Base-by-base conservation (phyloP, 2,113 vertebrate genomes). In the Chionis minor region DNA sequence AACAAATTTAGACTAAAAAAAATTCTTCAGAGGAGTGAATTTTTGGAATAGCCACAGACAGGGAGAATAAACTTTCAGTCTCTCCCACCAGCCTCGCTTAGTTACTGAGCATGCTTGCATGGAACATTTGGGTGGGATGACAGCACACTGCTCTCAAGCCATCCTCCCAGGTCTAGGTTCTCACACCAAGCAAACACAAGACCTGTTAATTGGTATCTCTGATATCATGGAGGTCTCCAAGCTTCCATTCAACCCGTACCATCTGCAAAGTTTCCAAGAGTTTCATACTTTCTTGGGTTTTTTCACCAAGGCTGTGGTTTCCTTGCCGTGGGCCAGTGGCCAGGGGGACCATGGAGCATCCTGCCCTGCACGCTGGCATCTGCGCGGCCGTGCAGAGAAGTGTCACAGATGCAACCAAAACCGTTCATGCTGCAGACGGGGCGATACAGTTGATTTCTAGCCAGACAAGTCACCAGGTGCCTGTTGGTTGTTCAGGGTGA, bases 1-100 rank as follows among this genome's bases (percentile, higher is more conserved):
- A 78, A 91, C 70, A 93, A 84, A 90, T 89, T 61, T 82, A 88
- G 75, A 21, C 65, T 58, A n/a, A 86, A 67, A 89, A 42, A 44
- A 54, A 8, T 18, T 61, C 8, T 58, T 81, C 42, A 40, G 51
- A 91, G 71, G 83, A 47, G 19, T 58, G 42, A 77, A 33, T 13
- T 77, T 94, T 90, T 78, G 12, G 15, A 89, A 86, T 23, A 74
- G 51, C 55, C 72, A 22, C 19, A 19, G 44, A 44, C 2, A 44
- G 12, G 24, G 33, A 38, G 42, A 83, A 78, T 19, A 44, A 82
- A 78, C 27, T 73, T 32, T 23, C 27, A 9, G 16, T 44, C 40
- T 59, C 28, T 42, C 7, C 23, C 30, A 18, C 1, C 47, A 35
- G 0, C 9, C 35, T 81, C 52, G 40, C 49, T 56, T 26, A 55